phyloP scores from a whole-genome alignment of 2,888 invertebrate genomes.

The Himalopsyche anomala region DNA sequence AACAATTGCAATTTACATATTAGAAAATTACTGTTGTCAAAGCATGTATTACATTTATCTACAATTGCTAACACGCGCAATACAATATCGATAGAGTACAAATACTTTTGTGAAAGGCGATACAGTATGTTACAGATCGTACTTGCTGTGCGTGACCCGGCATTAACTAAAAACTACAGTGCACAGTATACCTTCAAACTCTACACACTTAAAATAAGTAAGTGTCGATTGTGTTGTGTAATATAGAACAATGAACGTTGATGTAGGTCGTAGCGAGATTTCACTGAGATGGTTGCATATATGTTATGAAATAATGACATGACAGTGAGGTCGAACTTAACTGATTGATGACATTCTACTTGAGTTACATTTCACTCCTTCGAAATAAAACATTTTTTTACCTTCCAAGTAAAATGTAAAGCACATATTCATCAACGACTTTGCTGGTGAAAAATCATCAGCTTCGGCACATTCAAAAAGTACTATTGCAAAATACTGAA shows the following conservation, averaged over 20 bases:
- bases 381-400: conserved; percentile 67
- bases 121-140: no score
- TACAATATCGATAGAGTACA: no score
- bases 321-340: conserved; percentile 32
- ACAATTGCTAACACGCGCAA: no score
- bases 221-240: no score
- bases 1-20: no score
- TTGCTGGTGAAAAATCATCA: conserved; percentile 84
- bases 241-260: background rate
- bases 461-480: conserved; percentile 84
- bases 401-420: conserved; percentile 85
- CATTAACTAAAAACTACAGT: no score
- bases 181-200: no score
- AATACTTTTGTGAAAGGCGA: no score
- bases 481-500: conserved; percentile 83
- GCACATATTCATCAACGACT: conserved; percentile 85
- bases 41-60: no score
- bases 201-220: no score
- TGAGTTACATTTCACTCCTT: conserved; percentile 35
- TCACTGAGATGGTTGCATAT: conserved; percentile 17
- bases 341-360: conserved; percentile 38
- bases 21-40: no score
- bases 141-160: no score
- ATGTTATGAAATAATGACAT: conserved; percentile 25
- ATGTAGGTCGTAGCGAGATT: conserved; percentile 20